These are phyloP conservation scores for Lanistes nyassanus DNA, from an alignment of 1,140 invertebrate species.

Conservation along the genomic window DNA sequence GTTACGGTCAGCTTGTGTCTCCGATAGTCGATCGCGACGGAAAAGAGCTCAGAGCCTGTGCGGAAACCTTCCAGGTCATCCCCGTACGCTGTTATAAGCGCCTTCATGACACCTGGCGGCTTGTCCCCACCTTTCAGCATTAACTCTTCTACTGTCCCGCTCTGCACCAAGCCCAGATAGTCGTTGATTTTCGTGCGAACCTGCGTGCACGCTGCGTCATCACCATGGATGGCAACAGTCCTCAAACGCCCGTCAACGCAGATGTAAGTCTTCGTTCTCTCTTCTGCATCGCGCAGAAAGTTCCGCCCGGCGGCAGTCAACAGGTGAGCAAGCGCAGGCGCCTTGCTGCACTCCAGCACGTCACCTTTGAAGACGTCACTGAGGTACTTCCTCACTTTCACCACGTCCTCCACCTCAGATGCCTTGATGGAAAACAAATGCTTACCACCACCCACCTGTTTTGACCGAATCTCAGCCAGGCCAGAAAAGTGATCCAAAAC, in stretches of 20 bases:
- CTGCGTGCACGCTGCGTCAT: background rate
- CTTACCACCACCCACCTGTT: slow-evolving; percentile 29
- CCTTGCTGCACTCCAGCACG: slow-evolving; percentile 30
- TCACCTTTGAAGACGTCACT: slow-evolving; percentile 39
- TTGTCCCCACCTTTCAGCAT: slow-evolving; percentile 35
- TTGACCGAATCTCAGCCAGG: slow-evolving; percentile 1
- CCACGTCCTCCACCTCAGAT: slow-evolving; percentile 25
- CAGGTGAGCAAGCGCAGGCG: slow-evolving; percentile 24
- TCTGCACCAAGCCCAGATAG: slow-evolving; percentile 31
- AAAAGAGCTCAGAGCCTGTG: slow-evolving; percentile 22
- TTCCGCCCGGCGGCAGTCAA: slow-evolving; percentile 41
- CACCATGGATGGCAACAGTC: slow-evolving; percentile 44
- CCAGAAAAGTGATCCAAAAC: slow-evolving; percentile 20
- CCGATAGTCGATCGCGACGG: slow-evolving; percentile 35
- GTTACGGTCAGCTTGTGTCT: slow-evolving; percentile 43
- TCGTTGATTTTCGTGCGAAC: slow-evolving; percentile 30
- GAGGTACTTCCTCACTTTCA: slow-evolving; percentile 29
- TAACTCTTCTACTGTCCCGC: slow-evolving; percentile 23
- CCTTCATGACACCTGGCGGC: slow-evolving; percentile 54
- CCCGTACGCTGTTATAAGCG: slow-evolving; percentile 40
- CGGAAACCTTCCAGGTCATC: slow-evolving; percentile 33
- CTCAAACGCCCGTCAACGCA: slow-evolving; percentile 38
- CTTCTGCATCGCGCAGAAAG: slow-evolving; percentile 34
- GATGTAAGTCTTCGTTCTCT: slow-evolving; percentile 38
- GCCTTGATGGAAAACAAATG: slow-evolving; percentile 34